Evolutionary conservation across 2,888 invertebrate genomes (phyloP).

Genomic region (Meteorus cinctellus): DNA sequence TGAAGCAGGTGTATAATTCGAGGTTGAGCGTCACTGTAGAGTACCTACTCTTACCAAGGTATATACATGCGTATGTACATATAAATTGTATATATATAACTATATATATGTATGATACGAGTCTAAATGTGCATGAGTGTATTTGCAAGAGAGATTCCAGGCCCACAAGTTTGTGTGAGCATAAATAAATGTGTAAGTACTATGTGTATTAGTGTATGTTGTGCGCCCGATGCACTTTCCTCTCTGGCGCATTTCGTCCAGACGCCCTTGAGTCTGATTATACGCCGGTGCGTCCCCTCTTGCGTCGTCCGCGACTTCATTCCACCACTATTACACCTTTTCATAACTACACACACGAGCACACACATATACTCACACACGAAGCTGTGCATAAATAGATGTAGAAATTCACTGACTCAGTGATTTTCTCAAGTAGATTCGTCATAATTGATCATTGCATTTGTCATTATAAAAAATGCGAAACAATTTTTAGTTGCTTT

Average conservation of each 20-base stretch:
- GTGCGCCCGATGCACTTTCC: constrained; percentile 32
- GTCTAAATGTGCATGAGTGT: constrained; percentile 27
- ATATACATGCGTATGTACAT: background rate
- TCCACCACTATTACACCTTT: constrained; percentile 39
- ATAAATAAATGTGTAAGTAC: no score
- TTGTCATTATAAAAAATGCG: no score
- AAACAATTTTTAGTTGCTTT: no score
- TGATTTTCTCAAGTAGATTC: no score
- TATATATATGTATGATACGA: background rate
- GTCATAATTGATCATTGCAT: no score
- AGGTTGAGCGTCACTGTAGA: constrained; percentile 48
- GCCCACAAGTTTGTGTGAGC: background rate
- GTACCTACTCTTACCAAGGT: background rate
- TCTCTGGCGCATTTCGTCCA: constrained; percentile 58
- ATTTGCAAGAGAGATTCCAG: constrained; percentile 41
- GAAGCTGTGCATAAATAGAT: background rate
- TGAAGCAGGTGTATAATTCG: constrained; percentile 10
- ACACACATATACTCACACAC: background rate
- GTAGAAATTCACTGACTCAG: no score
- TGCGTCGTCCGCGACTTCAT: constrained; percentile 44
- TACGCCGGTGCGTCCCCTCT: constrained; percentile 54
- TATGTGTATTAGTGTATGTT: background rate
- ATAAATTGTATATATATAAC: background rate
- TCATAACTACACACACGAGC: background rate
- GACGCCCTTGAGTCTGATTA: constrained; percentile 70